Conservation (phyloP, 2,113 vertebrate species). For the Cryptoleucopteryx plumbea region DNA sequence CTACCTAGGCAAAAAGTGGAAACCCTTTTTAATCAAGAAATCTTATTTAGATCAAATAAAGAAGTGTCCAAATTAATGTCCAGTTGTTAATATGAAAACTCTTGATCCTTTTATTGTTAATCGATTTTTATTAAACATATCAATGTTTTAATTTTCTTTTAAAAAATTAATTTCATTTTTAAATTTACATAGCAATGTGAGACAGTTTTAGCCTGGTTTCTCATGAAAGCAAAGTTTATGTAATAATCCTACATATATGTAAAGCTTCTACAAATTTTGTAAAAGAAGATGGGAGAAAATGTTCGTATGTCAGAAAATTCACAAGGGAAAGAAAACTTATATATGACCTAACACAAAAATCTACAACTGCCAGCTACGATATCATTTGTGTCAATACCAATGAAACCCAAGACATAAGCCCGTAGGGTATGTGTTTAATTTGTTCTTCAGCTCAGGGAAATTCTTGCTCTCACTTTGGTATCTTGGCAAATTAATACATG, state of each 20-base stretch:
- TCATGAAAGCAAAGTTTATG: background rate
- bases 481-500: background rate
- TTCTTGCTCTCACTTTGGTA: background rate
- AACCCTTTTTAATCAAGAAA: background rate
- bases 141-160: background rate
- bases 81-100: background rate
- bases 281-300: background rate
- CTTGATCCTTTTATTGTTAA: background rate
- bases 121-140: background rate
- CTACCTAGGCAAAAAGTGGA: background rate
- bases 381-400: background rate
- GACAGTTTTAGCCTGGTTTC: background rate
- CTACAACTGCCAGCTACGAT: background rate
- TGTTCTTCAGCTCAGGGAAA: background rate
- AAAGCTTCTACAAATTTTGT: background rate
- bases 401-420: background rate
- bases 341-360: background rate
- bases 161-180: background rate
- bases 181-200: background rate
- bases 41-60: background rate
- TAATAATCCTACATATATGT: background rate
- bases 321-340: background rate
- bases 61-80: background rate
- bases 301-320: background rate
- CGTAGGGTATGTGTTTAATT: background rate